These are phyloP conservation scores for Scrobipalpa atriplicella DNA, from an alignment of 2,888 invertebrate species.

Conservation along the genomic window DNA sequence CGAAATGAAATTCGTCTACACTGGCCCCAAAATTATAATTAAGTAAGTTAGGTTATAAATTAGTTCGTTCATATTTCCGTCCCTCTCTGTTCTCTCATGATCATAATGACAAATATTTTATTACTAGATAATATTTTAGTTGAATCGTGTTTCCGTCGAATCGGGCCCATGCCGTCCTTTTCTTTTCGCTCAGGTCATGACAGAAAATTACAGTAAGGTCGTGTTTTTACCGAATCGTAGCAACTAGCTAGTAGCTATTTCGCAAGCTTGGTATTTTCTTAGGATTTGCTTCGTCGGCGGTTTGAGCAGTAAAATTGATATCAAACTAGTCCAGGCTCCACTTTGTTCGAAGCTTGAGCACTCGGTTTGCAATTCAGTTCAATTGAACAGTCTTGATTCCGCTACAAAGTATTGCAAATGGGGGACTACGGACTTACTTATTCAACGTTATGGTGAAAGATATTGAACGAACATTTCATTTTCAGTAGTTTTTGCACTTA, in stretches of 20 bases:
- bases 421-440: neutral
- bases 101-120: too few species aligned
- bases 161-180: too few species aligned
- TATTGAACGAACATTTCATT: neutral
- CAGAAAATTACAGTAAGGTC: too few species aligned
- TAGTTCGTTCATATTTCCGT: too few species aligned
- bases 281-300: slow-evolving; percentile 1
- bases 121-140: too few species aligned
- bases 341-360: neutral
- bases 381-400: slow-evolving; percentile 12
- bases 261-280: neutral
- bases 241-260: neutral
- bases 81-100: too few species aligned
- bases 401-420: slow-evolving; percentile 15
- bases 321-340: slow-evolving; percentile 10
- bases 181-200: too few species aligned
- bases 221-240: too few species aligned
- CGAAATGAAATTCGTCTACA: too few species aligned
- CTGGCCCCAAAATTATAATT: too few species aligned
- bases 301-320: slow-evolving; percentile 16
- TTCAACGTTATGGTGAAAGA: neutral
- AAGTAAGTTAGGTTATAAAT: too few species aligned
- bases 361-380: slow-evolving; percentile 9
- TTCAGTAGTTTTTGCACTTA: neutral
- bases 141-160: too few species aligned